Conservation (phyloP, 2,888 invertebrate species). For the Cylindroiulus punctatus region DNA sequence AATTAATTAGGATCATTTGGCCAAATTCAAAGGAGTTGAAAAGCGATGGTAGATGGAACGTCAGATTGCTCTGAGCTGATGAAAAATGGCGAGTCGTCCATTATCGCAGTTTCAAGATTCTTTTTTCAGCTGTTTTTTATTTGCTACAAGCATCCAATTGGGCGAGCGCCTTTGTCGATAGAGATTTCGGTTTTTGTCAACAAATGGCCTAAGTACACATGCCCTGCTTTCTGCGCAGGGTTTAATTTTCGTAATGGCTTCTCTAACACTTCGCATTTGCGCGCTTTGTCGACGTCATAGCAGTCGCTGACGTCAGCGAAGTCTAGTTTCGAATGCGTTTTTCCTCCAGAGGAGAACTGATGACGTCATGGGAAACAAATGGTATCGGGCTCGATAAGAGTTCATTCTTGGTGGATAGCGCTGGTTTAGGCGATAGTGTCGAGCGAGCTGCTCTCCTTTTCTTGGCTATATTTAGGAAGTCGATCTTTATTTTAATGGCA, state of each 20-base stretch:
- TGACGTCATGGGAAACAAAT: not conserved
- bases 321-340: not conserved
- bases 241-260: conserved; percentile 26
- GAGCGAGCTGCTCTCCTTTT: not conserved
- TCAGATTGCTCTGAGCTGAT: not conserved
- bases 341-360: not conserved
- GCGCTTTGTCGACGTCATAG: not conserved
- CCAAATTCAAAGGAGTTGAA: not conserved
- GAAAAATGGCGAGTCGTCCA: not conserved
- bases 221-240: not conserved
- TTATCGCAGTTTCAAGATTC: conserved; percentile 12
- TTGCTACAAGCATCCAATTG: conserved; percentile 1
- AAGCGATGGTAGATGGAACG: not conserved
- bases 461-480: conserved; percentile 7
- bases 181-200: conserved; percentile 6
- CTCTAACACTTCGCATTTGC: not conserved
- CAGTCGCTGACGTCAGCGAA: not conserved
- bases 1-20: not conserved
- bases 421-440: too few species aligned
- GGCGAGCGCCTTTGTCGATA: not conserved
- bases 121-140: not conserved
- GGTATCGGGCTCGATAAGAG: not conserved
- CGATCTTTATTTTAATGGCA: conserved; percentile 32
- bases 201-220: conserved; percentile 16
- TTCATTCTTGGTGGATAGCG: not conserved